These are phyloP conservation scores for Phasia obesa DNA, from an alignment of 2,888 invertebrate genomes.

Conservation along the genomic window DNA sequence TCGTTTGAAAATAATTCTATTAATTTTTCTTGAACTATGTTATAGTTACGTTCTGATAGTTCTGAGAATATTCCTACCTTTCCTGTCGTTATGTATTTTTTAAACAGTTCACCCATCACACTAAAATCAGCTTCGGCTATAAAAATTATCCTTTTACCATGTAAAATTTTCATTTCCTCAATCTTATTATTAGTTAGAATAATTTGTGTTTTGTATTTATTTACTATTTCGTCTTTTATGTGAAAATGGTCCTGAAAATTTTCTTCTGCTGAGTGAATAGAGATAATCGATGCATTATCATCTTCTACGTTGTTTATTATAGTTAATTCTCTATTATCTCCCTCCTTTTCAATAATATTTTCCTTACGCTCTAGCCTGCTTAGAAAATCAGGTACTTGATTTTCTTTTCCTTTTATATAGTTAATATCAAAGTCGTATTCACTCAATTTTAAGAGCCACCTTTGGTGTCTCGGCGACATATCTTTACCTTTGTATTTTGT, in stretches of 20 bases:
- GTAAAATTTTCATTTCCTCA: neutral
- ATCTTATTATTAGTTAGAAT: neutral
- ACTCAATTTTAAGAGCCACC: no score
- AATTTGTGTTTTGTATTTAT: slow-evolving; percentile 9
- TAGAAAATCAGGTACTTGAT: no score
- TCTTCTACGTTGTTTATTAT: neutral
- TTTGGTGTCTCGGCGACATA: no score
- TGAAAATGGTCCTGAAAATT: neutral
- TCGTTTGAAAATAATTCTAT: neutral
- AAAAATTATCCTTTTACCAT: slow-evolving; percentile 3
- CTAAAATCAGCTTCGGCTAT: neutral
- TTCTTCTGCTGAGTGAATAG: no score
- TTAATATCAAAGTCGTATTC: no score
- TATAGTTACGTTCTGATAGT: no score
- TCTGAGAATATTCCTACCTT: slow-evolving; percentile 1
- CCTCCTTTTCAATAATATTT: no score
- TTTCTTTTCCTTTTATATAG: no score
- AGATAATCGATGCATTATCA: neutral
- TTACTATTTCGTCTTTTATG: neutral
- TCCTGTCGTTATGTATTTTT: slow-evolving; percentile 7
- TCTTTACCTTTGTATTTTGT: no score
- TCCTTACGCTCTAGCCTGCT: no score
- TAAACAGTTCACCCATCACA: neutral
- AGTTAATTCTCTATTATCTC: no score
- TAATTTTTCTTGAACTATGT: neutral